A percentile compares a stretch with the other conserved stretches of the same genome.
These are phyloP conservation scores for Hemiprocne comata DNA, from an alignment of 2,113 vertebrate species.

Conservation along the genomic window DNA sequence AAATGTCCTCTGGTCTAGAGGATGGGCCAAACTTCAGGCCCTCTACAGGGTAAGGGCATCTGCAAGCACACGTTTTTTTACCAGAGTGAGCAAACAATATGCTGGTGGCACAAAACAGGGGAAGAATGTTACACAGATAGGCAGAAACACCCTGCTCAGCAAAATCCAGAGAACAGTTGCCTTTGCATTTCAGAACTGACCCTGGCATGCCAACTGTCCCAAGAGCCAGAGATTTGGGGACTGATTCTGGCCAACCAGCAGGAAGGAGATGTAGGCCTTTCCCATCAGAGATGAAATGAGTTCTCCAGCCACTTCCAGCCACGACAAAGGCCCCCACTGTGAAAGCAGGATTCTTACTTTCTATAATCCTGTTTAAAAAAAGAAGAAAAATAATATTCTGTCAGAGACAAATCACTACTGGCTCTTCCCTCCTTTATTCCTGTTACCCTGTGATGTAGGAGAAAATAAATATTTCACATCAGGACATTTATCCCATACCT, in stretches of 20 bases:
- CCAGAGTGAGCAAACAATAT: background rate
- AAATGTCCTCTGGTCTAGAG: background rate
- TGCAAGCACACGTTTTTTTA: background rate
- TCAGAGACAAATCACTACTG: background rate
- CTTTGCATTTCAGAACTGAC: conserved; percentile 67
- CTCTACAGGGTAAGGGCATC: background rate
- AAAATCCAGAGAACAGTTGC: background rate
- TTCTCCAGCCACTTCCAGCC: conserved; percentile 79
- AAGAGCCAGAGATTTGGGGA: conserved; percentile 84
- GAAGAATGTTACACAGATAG: background rate
- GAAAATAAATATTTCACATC: background rate
- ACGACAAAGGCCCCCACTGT: conserved; percentile 74
- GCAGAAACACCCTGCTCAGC: background rate
- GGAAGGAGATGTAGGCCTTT: conserved; percentile 68
- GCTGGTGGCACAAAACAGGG: background rate
- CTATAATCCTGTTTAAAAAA: conserved; percentile 75
- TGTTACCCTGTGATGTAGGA: background rate
- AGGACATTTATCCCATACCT: background rate
- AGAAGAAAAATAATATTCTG: background rate
- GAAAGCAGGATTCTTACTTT: conserved; percentile 84
- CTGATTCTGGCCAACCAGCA: conserved; percentile 77
- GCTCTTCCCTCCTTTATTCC: background rate
- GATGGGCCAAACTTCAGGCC: background rate
- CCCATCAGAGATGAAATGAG: conserved; percentile 80
- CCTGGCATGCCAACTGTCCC: conserved; percentile 88